Base-by-base conservation (phyloP, 2,888 invertebrate genomes). In the Anorthoa munda region DNA sequence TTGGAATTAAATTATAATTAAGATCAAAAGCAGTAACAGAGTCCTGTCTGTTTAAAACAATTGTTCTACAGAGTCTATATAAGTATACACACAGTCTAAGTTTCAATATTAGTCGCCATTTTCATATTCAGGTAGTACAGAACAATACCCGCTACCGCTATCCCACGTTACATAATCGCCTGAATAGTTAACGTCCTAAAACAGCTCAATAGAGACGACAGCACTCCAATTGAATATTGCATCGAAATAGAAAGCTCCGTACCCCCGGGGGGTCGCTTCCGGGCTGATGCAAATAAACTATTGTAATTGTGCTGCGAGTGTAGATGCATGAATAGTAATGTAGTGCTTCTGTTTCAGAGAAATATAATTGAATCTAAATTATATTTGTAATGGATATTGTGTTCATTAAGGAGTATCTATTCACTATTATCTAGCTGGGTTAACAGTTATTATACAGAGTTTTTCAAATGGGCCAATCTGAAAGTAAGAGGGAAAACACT, bases 141-240 rank as follows among this genome's bases (percentile, higher is more conserved):
- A 56, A 67, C 55, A 55, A 80, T 55, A 26, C 21, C 75, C 21
- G 48, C 48, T 21, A 53, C 12, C 21, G 15, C 17, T 31, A 77
- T 3, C 18, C 15, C 5, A 50, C 1, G 26, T 77, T 58, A 77
- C 68, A 61, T 68, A 67, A 61, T 39, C 51, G 18, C 45, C 26
- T 55, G 65, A 72, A 71, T 72, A 67, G 60, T 69, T 68, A 73
- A 77, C 45, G 39, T 68, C 21, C 58, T 46, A 56, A 56, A 71
- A 68, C 56, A 69, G 46, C 56, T 72, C 31, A 46, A 75, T 75
- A 71, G 21, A 63, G 72, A 66, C 59, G 65, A 61, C 69, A 58
- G 60, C 48, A 45, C 58, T 63, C 48, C 60, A 72, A 78, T 75
- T 85, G 71, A 85, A 87, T 84, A 85, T 72, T 82, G 75, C 79